Percentiles rank a stretch among this genome's conserved stretches.
Conservation (phyloP, 2,888 invertebrate species). For the Geotrupes spiniger region DNA sequence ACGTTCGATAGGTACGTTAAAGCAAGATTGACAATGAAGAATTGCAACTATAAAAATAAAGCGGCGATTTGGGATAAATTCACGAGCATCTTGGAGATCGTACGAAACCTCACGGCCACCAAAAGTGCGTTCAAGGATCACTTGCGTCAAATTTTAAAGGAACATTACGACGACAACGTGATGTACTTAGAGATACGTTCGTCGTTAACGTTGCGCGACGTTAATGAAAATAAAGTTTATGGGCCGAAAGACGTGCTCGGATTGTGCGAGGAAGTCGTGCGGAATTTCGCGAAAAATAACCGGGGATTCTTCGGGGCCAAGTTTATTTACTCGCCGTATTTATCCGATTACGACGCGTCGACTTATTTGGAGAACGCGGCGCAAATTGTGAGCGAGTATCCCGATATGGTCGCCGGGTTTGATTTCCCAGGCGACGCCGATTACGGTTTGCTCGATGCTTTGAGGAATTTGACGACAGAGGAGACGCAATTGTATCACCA, state of each 20-base stretch:
- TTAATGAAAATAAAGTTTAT: slow-evolving; percentile 61
- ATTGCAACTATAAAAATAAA: slow-evolving; percentile 40
- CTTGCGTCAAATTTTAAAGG: slow-evolving; percentile 61
- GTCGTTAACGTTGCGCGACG: slow-evolving; percentile 63
- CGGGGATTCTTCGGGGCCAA: slow-evolving; percentile 67
- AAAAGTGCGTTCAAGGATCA: slow-evolving; percentile 65
- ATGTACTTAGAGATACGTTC: slow-evolving; percentile 69
- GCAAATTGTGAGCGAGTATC: not conserved
- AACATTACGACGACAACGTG: slow-evolving; percentile 64
- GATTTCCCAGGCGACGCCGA: too few relatives aligned
- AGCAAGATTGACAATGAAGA: too few relatives aligned
- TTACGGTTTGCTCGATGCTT: too few relatives aligned
- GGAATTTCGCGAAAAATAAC: slow-evolving; percentile 58
- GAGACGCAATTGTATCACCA: too few relatives aligned
- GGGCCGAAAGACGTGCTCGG: slow-evolving; percentile 56
- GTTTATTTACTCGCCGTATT: slow-evolving; percentile 64
- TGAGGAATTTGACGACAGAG: too few relatives aligned
- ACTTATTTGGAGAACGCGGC: not conserved
- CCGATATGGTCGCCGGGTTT: too few relatives aligned
- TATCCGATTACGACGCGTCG: too few relatives aligned
- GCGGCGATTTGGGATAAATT: slow-evolving; percentile 42
- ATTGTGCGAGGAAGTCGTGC: slow-evolving; percentile 57
- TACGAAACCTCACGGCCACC: slow-evolving; percentile 58
- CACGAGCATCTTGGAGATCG: slow-evolving; percentile 53
- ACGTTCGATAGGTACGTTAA: too few relatives aligned